Conservation (phyloP, 2,888 invertebrate genomes). For the Empis livida region DNA sequence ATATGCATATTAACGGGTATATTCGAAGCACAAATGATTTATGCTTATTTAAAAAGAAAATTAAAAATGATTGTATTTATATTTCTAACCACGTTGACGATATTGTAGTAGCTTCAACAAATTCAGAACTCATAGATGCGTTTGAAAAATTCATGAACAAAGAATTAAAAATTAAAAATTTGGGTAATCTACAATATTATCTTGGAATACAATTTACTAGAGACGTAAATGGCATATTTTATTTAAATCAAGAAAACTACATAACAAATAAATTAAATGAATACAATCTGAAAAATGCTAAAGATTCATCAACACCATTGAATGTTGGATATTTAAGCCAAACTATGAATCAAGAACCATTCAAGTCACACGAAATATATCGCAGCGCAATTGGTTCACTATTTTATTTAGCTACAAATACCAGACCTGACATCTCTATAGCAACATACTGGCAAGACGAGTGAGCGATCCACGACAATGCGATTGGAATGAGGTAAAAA, state of each 20-base stretch:
- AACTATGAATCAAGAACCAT: neutral
- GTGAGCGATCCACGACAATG: constrained; percentile 2
- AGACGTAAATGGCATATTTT: constrained; percentile 1
- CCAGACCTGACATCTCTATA: constrained; percentile 15
- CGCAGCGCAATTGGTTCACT: constrained; percentile 14
- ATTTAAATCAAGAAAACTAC: constrained; percentile 1
- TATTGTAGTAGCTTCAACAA: too few species aligned
- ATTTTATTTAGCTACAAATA: constrained; percentile 14
- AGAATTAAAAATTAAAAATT: too few species aligned
- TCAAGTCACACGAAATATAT: constrained; percentile 7
- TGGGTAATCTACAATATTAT: neutral
- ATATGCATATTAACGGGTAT: too few species aligned
- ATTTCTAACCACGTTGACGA: too few species aligned
- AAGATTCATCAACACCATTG: constrained; percentile 6
- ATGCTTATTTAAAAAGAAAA: too few species aligned
- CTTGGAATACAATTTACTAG: neutral
- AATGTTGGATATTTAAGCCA: constrained; percentile 1
- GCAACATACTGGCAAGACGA: constrained; percentile 8
- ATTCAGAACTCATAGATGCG: too few species aligned
- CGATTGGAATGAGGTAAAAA: constrained; percentile 7
- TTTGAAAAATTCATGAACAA: too few species aligned
- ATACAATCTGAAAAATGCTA: constrained; percentile 3
- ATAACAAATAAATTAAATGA: constrained; percentile 2
- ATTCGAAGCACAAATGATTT: too few species aligned
- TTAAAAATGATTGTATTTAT: too few species aligned